Percentiles rank a stretch among this genome's conserved stretches.
Conservation (phyloP, 1,140 invertebrate species). For the Drosophila lacertosa region DNA sequence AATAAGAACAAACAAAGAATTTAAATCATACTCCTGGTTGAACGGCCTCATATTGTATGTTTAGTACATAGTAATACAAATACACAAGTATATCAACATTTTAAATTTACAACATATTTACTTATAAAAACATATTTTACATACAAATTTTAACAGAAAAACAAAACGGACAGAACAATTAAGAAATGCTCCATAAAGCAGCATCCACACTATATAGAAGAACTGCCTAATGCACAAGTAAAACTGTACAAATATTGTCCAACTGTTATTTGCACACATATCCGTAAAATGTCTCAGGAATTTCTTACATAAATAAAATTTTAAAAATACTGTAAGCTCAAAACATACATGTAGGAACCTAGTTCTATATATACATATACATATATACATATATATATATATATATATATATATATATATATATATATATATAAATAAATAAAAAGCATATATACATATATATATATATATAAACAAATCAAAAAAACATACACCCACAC, state of each 20-base stretch:
- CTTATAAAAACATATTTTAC: constrained; percentile 15
- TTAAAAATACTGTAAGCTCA: constrained; percentile 35
- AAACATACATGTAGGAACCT: constrained; percentile 35
- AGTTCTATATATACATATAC: constrained; percentile 34
- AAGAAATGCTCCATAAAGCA: constrained; percentile 6
- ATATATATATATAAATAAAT: constrained; percentile 43
- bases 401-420: too few relatives aligned
- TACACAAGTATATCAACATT: constrained; percentile 19
- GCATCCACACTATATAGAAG: constrained; percentile 8
- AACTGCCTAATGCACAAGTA: constrained; percentile 33
- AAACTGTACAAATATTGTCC: constrained; percentile 34
- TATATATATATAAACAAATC: constrained; percentile 41
- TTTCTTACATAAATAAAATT: constrained; percentile 60
- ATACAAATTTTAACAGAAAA: not conserved
- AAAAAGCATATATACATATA: constrained; percentile 22
- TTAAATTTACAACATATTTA: constrained; percentile 17
- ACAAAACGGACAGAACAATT: constrained; percentile 11
- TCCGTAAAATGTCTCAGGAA: constrained; percentile 81
- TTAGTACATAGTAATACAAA: constrained; percentile 24
- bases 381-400: too few relatives aligned
- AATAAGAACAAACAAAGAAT: constrained; percentile 14
- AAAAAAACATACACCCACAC: not conserved
- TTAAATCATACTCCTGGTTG: constrained; percentile 19
- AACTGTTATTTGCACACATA: constrained; percentile 68
- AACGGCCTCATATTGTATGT: constrained; percentile 14